Evolutionary conservation across 2,113 vertebrate species (phyloP), one percentile per base, ranked within the genome.

Genomic region (Girardinichthys multiradiatus): DNA sequence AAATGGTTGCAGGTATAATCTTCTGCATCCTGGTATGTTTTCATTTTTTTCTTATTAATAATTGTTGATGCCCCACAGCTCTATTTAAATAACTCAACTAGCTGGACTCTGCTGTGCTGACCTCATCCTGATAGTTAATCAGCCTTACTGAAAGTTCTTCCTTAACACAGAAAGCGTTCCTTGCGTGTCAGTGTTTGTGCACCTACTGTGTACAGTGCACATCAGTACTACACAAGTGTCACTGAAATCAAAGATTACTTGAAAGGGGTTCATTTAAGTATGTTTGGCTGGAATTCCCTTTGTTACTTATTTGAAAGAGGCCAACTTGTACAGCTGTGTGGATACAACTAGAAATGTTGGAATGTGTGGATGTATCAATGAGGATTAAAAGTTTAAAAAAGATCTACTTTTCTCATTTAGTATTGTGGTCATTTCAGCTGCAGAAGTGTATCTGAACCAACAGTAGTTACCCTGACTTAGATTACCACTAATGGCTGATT

Each of bases 361-460:
- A 95, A 95, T 94, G 94, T 94, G 94, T 95, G 94, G 92, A 94
- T 90, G 95, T 94, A 88, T 95, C 95, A 93, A 90, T 95, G 95
- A 95, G 95, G 95, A 97, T 97, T 98, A 97, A 98, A 96, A 87
- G 78, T 39, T 92, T 79, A 77, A 81, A 80, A 30, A 35, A n/a
- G n/a, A 61, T 26, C 29, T 19, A 24, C 31, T 24, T 24, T 30
- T 45, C 48, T 57, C 2, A 2, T 71, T 51, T 14, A 51, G 10
- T 68, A 13, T 24, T 73, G 6, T 59, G 14, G 24, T 76, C 67
- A 15, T 39, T 14, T 4, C 5, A 30, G 27, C 24, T 24, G 51
- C 3, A 0, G 8, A 30, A 29, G 15, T 48, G 35, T 64, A 24
- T n/a, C n/a, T n/a, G 4, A 37, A 19, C 17, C 19, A 19, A 17